Percentiles rank a stretch among this genome's conserved stretches.
Conservation (phyloP, 2,888 invertebrate genomes). For the Polydrusus tereticollis region DNA sequence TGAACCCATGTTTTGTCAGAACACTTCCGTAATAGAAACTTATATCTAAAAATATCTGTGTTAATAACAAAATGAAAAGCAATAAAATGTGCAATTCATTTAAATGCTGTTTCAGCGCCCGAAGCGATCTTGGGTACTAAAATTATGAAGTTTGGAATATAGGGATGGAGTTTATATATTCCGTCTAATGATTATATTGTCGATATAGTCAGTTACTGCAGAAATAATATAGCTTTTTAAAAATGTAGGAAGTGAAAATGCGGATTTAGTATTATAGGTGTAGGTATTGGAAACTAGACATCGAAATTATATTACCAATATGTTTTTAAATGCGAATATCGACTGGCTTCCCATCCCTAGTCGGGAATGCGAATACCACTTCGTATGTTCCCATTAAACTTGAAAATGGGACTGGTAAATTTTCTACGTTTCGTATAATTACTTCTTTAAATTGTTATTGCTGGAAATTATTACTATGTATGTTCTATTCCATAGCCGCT, state of each 20-base stretch:
- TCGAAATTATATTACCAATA: too few species aligned
- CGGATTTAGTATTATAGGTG: too few species aligned
- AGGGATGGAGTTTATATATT: too few species aligned
- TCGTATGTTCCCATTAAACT: conserved; percentile 29
- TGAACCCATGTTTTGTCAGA: too few species aligned
- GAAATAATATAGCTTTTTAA: too few species aligned
- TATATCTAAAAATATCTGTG: background rate
- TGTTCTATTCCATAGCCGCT: background rate
- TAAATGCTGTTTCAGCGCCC: conserved; percentile 15
- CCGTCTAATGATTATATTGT: too few species aligned
- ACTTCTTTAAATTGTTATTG: conserved; percentile 13
- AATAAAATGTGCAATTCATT: conserved; percentile 12
- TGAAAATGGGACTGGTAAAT: conserved; percentile 23
- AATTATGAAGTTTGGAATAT: conserved; percentile 2
- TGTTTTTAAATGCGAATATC: too few species aligned
- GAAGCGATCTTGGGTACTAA: conserved; percentile 16
- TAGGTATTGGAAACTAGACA: too few species aligned
- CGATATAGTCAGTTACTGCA: too few species aligned
- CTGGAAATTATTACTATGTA: background rate
- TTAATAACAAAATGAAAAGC: background rate
- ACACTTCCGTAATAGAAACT: too few species aligned
- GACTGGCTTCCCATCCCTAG: background rate
- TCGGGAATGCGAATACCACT: conserved; percentile 15
- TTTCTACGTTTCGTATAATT: conserved; percentile 21
- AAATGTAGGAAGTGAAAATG: too few species aligned